A percentile compares a stretch with the other conserved stretches of the same genome.
phyloP scores from a whole-genome alignment of 2,113 vertebrate genomes.

The Asarcornis scutulata region DNA sequence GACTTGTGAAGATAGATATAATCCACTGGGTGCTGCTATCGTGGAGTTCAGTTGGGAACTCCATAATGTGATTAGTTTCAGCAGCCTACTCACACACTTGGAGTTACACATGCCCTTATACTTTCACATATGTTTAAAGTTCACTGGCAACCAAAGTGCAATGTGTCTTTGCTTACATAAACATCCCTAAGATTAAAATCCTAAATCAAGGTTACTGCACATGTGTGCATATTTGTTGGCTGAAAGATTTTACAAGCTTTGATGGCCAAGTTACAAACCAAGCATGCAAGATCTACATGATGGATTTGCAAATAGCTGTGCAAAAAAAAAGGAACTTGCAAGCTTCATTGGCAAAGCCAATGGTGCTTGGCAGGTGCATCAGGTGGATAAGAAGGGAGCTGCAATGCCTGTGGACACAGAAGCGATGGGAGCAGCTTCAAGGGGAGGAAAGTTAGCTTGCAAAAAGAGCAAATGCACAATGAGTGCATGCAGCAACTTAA shows the following conservation, averaged over 20 bases:
- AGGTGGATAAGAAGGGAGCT: background rate
- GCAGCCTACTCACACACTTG: background rate
- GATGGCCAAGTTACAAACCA: background rate
- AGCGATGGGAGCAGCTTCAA: background rate
- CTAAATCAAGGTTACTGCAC: background rate
- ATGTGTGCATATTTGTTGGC: background rate
- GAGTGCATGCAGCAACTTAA: fast-evolving
- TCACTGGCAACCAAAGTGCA: background rate
- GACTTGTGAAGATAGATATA: background rate
- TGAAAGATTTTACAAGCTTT: background rate
- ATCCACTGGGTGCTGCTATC: background rate
- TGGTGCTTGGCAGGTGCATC: background rate
- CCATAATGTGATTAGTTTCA: background rate
- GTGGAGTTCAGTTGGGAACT: background rate
- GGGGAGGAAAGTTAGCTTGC: background rate
- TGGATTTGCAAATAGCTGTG: background rate
- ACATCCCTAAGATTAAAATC: background rate
- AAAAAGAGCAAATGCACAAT: background rate
- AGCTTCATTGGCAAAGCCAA: background rate
- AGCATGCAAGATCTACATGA: background rate
- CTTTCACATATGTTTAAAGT: background rate
- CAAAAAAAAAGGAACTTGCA: background rate
- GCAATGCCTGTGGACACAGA: background rate
- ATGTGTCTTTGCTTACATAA: background rate
- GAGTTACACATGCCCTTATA: background rate